Percentiles rank a stretch among this genome's conserved stretches.
Conservation (phyloP, 1,140 invertebrate species). For the Cherax destructor region DNA sequence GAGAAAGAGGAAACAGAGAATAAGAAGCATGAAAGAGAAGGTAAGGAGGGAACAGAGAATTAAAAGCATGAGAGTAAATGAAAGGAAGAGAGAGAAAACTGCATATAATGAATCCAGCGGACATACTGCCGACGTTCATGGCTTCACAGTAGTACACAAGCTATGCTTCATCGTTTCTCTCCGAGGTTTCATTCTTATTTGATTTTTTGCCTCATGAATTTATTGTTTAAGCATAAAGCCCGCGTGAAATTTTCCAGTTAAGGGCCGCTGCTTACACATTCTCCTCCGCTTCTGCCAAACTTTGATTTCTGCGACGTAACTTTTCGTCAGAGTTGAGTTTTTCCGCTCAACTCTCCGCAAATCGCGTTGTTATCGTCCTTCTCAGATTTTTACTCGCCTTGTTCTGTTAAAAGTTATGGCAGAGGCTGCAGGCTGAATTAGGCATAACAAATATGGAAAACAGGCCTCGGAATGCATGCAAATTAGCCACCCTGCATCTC, state of each 20-base stretch:
- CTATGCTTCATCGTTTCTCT: background rate
- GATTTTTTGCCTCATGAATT: background rate
- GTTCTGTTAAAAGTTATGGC: too few species aligned
- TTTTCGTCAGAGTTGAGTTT: background rate
- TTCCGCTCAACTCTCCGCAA: background rate
- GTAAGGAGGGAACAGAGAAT: background rate
- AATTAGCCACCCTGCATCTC: too few species aligned
- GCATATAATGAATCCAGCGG: too few species aligned
- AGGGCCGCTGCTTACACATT: background rate
- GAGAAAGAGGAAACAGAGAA: background rate
- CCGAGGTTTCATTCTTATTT: background rate
- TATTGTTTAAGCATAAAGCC: background rate
- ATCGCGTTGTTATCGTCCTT: background rate
- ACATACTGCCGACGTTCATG: too few species aligned
- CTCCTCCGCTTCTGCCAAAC: background rate
- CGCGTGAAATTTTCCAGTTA: background rate
- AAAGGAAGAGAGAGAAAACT: background rate
- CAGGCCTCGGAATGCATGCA: too few species aligned
- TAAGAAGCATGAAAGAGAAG: background rate
- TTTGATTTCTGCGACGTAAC: background rate
- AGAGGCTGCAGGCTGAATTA: too few species aligned
- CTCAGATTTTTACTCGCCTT: too few species aligned
- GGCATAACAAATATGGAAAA: too few species aligned
- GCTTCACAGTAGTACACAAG: too few species aligned
- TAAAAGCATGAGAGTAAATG: background rate